Percentiles rank a stretch among this genome's conserved stretches.
Conservation (phyloP, 2,797 vertebrate genomes). For the Siniperca scherzeri region DNA sequence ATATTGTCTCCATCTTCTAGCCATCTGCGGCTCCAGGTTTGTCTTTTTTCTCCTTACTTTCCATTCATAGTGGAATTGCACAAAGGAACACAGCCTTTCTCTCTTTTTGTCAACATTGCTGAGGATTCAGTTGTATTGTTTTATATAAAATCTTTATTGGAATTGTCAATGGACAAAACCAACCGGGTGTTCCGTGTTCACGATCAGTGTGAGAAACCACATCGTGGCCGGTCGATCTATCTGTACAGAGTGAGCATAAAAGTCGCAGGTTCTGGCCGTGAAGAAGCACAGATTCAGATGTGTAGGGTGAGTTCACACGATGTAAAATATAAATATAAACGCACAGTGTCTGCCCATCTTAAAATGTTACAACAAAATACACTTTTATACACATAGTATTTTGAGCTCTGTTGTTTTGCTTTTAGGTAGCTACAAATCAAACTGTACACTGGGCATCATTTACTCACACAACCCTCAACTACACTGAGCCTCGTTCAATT, state of each 20-base stretch:
- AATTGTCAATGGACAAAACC: background rate
- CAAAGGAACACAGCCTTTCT: background rate
- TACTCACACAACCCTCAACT: constrained; percentile 2
- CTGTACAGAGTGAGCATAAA: background rate
- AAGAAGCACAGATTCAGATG: background rate
- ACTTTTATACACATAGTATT: background rate
- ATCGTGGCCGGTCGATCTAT: background rate
- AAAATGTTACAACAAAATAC: background rate
- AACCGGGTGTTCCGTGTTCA: rapidly evolving
- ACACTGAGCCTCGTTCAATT: constrained; percentile 42
- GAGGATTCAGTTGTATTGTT: background rate
- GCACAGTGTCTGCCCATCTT: background rate
- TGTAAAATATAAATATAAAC: constrained; percentile 6
- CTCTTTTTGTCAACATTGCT: background rate
- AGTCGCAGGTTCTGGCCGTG: background rate
- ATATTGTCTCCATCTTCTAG: background rate
- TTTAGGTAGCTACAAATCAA: constrained; percentile 31
- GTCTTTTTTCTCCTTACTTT: background rate
- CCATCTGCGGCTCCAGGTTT: constrained; percentile 5
- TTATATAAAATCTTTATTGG: background rate
- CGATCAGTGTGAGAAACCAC: background rate
- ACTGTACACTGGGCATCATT: background rate
- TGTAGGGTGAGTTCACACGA: background rate
- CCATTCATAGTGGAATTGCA: background rate
- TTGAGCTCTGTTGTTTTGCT: constrained; percentile 26